Percentiles rank a stretch among this genome's conserved stretches.
These are phyloP conservation scores for Acipenser ruthenus DNA, from an alignment of 2,797 vertebrate genomes.

Conservation along the genomic window DNA sequence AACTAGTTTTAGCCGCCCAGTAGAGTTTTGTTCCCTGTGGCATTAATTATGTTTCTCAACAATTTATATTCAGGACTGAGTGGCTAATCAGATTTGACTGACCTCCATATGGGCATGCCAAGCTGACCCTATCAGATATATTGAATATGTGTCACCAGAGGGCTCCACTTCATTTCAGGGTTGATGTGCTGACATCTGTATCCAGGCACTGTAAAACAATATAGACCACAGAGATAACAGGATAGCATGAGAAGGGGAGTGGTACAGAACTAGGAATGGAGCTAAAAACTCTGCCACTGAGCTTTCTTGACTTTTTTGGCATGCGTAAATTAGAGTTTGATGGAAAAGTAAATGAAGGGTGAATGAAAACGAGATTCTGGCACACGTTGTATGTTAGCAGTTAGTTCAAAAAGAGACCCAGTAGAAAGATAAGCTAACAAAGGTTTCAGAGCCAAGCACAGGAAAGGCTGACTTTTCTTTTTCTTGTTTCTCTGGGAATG, in stretches of 20 bases:
- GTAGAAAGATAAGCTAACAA: too few relatives aligned
- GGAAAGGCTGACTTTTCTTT: too few relatives aligned
- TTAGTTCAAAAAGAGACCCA: neutral
- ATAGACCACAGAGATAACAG: slow-evolving; percentile 1
- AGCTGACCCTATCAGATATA: slow-evolving; percentile 56
- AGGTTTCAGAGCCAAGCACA: too few relatives aligned
- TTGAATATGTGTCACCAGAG: slow-evolving; percentile 56
- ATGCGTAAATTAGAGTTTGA: neutral
- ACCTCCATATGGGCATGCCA: slow-evolving; percentile 36
- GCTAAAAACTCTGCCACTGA: neutral
- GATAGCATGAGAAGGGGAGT: neutral
- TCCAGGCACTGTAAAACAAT: neutral
- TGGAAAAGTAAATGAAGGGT: slow-evolving; percentile 12
- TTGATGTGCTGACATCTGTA: slow-evolving; percentile 12
- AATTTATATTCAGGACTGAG: slow-evolving; percentile 44
- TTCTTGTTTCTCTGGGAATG: too few relatives aligned
- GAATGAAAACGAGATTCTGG: slow-evolving; percentile 11
- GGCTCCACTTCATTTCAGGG: slow-evolving; percentile 39
- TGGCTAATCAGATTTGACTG: slow-evolving; percentile 51
- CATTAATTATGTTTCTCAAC: slow-evolving; percentile 63
- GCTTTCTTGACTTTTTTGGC: neutral
- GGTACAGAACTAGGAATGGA: neutral
- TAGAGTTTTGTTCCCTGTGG: slow-evolving; percentile 47
- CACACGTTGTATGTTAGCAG: neutral
- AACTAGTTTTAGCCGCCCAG: slow-evolving; percentile 50